Conservation (phyloP, 2,113 vertebrate species). For the Ramphastos sulfuratus region DNA sequence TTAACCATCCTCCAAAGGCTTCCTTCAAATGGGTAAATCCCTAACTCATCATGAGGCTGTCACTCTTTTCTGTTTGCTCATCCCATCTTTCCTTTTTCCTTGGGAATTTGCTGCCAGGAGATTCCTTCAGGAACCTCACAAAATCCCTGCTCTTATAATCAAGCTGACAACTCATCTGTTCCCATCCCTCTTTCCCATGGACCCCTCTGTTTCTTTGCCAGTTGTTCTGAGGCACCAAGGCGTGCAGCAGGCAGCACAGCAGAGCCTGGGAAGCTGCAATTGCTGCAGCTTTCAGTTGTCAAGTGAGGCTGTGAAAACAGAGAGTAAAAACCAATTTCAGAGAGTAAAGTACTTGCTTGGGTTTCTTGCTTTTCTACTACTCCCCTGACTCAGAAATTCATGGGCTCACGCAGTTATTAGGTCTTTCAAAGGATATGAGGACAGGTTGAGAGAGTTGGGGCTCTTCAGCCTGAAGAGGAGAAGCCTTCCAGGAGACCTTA, state of each 20-base stretch:
- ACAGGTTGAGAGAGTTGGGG: too few species aligned
- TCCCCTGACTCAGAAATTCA: not conserved
- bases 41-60: not conserved
- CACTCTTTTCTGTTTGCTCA: not conserved
- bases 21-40: not conserved
- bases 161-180: not conserved
- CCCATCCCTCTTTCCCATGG: not conserved
- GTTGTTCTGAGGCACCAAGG: not conserved
- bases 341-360: not conserved
- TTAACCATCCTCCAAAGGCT: not conserved
- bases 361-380: not conserved
- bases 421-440: not conserved
- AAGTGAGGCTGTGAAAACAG: constrained; percentile 18
- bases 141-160: not conserved
- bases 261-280: constrained; percentile 22
- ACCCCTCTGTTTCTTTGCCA: constrained; percentile 14
- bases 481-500: too few species aligned
- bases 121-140: not conserved
- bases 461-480: too few species aligned
- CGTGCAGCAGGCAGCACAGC: not conserved
- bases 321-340: constrained; percentile 14
- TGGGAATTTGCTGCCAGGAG: not conserved
- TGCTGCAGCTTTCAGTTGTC: constrained; percentile 29
- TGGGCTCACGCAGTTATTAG: not conserved
- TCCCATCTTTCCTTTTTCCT: not conserved